phyloP scores from a whole-genome alignment of 2,888 invertebrate genomes.

The Agrochola lychnidis region DNA sequence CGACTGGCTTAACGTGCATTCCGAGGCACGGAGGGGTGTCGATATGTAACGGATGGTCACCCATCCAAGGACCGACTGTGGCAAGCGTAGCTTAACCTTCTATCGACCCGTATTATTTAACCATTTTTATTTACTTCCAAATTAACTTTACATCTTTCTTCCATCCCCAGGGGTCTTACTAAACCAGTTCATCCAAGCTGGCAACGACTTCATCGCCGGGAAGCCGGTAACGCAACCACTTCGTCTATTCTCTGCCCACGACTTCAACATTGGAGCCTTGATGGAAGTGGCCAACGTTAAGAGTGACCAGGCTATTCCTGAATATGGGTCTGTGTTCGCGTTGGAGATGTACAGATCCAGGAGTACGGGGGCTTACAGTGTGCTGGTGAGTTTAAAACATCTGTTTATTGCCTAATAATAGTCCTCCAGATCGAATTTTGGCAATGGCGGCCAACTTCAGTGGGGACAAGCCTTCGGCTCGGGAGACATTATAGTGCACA shows the following conservation, averaged over 20 bases:
- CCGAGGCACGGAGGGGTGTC: neutral
- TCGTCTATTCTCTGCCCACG: slow-evolving; percentile 81
- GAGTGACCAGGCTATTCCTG: slow-evolving; percentile 77
- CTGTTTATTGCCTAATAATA: neutral
- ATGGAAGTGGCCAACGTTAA: slow-evolving; percentile 81
- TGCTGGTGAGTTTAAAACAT: slow-evolving; percentile 77
- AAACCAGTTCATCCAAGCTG: slow-evolving; percentile 78
- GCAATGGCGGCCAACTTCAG: too few relatives aligned
- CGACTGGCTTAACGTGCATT: neutral
- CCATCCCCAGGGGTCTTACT: slow-evolving; percentile 79
- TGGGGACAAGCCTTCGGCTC: too few relatives aligned
- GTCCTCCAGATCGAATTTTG: too few relatives aligned
- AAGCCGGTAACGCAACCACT: slow-evolving; percentile 74
- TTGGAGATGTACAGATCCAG: slow-evolving; percentile 81
- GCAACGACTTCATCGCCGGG: slow-evolving; percentile 75
- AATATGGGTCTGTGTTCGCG: slow-evolving; percentile 82
- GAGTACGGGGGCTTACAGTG: slow-evolving; percentile 75
- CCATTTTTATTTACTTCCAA: too few relatives aligned
- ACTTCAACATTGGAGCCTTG: slow-evolving; percentile 85
- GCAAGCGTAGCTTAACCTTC: neutral
- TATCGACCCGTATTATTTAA: too few relatives aligned
- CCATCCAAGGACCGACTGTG: neutral
- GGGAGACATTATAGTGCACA: too few relatives aligned
- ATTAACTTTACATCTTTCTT: neutral
- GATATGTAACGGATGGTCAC: neutral